phyloP scores from a whole-genome alignment of 2,888 invertebrate genomes.

The Aricia artaxerxes region DNA sequence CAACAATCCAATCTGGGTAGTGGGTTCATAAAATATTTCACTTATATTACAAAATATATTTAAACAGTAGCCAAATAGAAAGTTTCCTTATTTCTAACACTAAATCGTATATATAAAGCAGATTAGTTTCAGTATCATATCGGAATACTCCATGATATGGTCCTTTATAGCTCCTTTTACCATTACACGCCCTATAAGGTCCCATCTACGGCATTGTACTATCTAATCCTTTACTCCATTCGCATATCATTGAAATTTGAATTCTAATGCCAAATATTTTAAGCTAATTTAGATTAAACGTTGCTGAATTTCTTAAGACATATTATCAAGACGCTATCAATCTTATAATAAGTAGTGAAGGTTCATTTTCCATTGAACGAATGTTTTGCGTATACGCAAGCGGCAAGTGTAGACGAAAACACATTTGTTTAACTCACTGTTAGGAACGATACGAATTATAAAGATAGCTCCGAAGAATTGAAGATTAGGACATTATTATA shows the following conservation, averaged over 20 bases:
- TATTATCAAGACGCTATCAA: neutral
- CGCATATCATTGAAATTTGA: conserved; percentile 32
- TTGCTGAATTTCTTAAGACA: neutral
- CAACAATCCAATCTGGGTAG: too few relatives aligned
- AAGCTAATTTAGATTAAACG: conserved; percentile 29
- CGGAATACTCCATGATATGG: conserved; percentile 41
- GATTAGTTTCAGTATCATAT: conserved; percentile 36
- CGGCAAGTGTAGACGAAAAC: conserved; percentile 34
- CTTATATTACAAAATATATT: neutral
- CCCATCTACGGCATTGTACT: conserved; percentile 44
- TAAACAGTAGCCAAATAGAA: neutral
- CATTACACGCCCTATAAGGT: conserved; percentile 42
- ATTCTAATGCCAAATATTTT: conserved; percentile 30
- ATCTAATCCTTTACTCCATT: conserved; percentile 44
- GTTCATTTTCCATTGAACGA: conserved; percentile 12
- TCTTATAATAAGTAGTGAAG: neutral
- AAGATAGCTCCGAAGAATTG: too few relatives aligned
- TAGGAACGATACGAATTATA: conserved; percentile 35
- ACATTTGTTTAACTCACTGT: conserved; percentile 45
- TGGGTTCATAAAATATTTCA: too few relatives aligned
- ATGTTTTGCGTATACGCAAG: neutral
- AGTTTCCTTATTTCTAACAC: conserved; percentile 17
- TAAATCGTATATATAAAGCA: conserved; percentile 26
- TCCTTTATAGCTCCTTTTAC: conserved; percentile 41
- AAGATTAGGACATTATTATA: too few relatives aligned